Evolutionary conservation across 64 coral and sea anemone species (phyloP), one percentile per base, ranked within the genome.

Genomic region (Platygyra sinensis): DNA sequence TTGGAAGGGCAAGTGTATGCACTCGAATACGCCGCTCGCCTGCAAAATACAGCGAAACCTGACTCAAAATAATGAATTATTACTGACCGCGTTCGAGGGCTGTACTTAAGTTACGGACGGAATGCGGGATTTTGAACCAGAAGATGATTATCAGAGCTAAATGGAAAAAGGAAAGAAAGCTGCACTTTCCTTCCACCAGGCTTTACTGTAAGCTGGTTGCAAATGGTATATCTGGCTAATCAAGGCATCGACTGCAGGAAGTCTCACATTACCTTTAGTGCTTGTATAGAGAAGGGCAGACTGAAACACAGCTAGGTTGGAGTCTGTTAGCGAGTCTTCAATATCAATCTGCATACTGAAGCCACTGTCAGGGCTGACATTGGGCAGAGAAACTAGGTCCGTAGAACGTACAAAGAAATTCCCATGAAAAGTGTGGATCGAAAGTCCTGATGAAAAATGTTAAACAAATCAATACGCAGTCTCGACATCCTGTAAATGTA

Each of bases 361-460:
- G 0, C 90, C 94, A 32, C 91, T 86, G 67, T 99, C 97, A 62
- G 97, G 97, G 75, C 95, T 96, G 42, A 99, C 79, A 65, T 99
- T 99, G n/a, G 97, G 97, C 32, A 99, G 80, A 60, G 97, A 99
- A 24, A 99, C 94, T 22, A 99, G 89, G 51, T 99, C 97, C 87
- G 97, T 95, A 24, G 97, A 99, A 24, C 97, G 97, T 32, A 99
- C 97, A 71, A 99, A 99, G 91, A 99, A 99, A 51, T 99, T 99
- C 13, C 97, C 97, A 86, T 99, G 97, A 71, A 99, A 99, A 6
- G 97, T 99, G 85, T 99, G 97, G 42, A 99, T 99, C 46, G 89
- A 91, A 31, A 99, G 82, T 15, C 97, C 97, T 99, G 83, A 17
- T 62, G 79, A 60, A 76, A 60, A 83, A 60, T 5, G 24, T 8